Evolutionary conservation across 2,888 invertebrate species (phyloP).

Genomic region (Anthrax anthrax): DNA sequence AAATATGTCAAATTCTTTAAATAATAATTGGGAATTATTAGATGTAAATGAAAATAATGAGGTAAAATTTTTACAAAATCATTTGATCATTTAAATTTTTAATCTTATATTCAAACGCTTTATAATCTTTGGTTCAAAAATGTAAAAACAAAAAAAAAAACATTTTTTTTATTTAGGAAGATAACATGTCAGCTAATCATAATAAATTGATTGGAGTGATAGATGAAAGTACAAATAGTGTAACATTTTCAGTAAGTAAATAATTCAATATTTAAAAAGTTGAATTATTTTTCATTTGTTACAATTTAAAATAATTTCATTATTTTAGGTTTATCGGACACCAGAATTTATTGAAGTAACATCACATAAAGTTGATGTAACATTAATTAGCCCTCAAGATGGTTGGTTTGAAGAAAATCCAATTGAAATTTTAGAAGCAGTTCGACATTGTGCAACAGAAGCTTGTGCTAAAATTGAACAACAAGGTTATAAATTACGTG

Average conservation of each 20-base stretch:
- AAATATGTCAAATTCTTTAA: background rate
- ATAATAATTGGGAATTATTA: background rate
- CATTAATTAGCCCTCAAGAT: slow-evolving; percentile 64
- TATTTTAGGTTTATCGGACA: slow-evolving; percentile 54
- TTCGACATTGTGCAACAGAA: slow-evolving; percentile 63
- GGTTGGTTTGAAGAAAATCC: slow-evolving; percentile 95
- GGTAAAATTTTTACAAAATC: background rate
- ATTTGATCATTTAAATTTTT: too few species aligned
- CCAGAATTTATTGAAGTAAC: slow-evolving; percentile 65
- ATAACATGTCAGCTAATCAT: slow-evolving; percentile 9
- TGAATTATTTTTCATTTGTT: background rate
- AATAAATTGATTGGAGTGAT: slow-evolving; percentile 67
- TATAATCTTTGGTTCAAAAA: too few species aligned
- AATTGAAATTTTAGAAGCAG: slow-evolving; percentile 62
- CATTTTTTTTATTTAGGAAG: background rate
- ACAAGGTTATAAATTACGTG: slow-evolving; percentile 41
- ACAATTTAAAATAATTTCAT: slow-evolving; percentile 9
- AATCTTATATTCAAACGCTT: too few species aligned
- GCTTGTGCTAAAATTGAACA: slow-evolving; percentile 49
- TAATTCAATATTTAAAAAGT: background rate
- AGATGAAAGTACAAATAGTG: slow-evolving; percentile 90
- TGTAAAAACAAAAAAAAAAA: background rate
- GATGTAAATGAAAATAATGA: background rate
- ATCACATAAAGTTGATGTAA: slow-evolving; percentile 67
- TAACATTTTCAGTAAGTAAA: slow-evolving; percentile 61